Evolutionary conservation across 2,888 invertebrate genomes (phyloP).

Genomic region (Helleia helle): DNA sequence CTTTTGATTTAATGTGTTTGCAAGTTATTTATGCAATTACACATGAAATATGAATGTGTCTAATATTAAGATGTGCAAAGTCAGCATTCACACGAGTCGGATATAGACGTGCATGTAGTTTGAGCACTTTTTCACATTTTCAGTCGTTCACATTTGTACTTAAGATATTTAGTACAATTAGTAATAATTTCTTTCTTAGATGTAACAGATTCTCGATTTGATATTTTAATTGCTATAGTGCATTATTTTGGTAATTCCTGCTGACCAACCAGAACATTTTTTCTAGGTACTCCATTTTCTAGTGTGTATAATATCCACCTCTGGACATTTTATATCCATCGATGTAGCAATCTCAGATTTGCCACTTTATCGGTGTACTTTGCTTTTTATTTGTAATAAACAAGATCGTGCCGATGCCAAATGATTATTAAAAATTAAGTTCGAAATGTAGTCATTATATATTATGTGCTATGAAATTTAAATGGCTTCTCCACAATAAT

Average conservation of each 20-base stretch:
- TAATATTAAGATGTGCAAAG: not conserved
- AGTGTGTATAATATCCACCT: no score
- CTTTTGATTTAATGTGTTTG: constrained; percentile 4
- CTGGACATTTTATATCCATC: no score
- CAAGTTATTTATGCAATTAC: constrained; percentile 4
- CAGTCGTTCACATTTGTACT: constrained; percentile 1
- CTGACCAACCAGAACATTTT: no score
- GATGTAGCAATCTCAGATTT: no score
- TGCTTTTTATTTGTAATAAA: no score
- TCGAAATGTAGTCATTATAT: no score
- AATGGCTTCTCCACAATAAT: no score
- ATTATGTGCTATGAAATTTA: no score
- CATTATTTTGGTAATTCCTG: no score
- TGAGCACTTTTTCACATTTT: not conserved
- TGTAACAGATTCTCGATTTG: not conserved
- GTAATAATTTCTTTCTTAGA: not conserved
- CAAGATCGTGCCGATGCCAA: not conserved
- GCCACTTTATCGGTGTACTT: no score
- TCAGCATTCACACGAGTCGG: not conserved
- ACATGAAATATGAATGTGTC: not conserved
- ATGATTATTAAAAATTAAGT: not conserved
- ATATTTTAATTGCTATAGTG: not conserved
- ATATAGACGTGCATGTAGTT: not conserved
- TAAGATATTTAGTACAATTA: constrained; percentile 5
- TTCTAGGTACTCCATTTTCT: no score